Evolutionary conservation across 2,797 vertebrate genomes (phyloP).

Genomic region (Tragelaphus eurycerus): DNA sequence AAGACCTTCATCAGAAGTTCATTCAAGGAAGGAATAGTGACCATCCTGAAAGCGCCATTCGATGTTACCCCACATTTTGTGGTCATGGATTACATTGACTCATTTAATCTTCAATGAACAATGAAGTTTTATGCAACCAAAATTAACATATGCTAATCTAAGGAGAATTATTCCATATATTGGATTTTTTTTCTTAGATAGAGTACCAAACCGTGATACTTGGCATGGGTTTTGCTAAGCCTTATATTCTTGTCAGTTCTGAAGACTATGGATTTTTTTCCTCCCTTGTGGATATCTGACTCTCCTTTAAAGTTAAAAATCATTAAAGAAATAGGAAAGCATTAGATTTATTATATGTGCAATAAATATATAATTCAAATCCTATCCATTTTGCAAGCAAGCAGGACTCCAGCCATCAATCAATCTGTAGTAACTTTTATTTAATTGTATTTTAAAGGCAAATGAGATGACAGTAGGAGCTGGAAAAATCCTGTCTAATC

Average conservation of each 20-base stretch:
- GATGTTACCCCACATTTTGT: neutral
- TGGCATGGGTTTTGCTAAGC: slow-evolving; percentile 20
- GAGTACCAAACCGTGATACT: neutral
- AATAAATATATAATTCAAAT: slow-evolving; percentile 29
- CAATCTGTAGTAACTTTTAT: neutral
- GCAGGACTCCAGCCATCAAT: neutral
- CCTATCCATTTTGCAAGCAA: slow-evolving; percentile 31
- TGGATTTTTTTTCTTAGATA: slow-evolving; percentile 22
- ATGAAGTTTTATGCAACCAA: slow-evolving; percentile 3
- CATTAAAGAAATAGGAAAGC: slow-evolving; percentile 26
- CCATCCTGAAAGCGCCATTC: neutral
- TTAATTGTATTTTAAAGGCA: slow-evolving; percentile 49
- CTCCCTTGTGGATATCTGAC: slow-evolving; percentile 31
- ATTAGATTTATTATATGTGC: slow-evolving; percentile 37
- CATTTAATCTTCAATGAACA: neutral
- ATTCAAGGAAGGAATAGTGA: neutral
- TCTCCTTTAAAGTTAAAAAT: slow-evolving; percentile 63
- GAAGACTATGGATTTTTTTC: slow-evolving; percentile 50
- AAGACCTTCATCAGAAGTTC: neutral
- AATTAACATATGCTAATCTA: neutral
- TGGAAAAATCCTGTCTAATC: neutral
- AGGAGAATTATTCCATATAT: neutral
- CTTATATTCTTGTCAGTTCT: slow-evolving; percentile 35
- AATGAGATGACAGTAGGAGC: neutral
- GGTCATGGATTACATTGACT: neutral